Evolutionary conservation across 1,140 invertebrate species (phyloP), one percentile per base, ranked within the genome.

Genomic region (Pachyrhynchus sulphureomaculatus): DNA sequence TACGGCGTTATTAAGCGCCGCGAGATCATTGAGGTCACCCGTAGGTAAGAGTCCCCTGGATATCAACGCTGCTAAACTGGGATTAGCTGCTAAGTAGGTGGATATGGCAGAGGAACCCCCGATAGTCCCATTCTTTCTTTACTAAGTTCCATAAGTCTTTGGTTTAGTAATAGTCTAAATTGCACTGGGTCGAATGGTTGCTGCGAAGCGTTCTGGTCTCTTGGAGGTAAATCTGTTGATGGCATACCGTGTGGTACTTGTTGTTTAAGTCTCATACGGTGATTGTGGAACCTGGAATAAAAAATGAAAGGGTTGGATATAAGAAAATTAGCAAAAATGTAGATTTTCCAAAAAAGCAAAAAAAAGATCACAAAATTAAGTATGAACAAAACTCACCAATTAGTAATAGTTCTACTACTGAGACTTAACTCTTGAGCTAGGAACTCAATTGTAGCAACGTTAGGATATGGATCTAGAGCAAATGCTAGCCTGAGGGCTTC

Each of bases 181-280:
- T 94, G 91, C 41, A 93, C 88, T 8, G 92, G 92, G 75, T 96
- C 93, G 73, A 96, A 95, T 2, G 87, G 87, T 23, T 82, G 80
- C 61, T 79, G 76, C 51, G 65, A 69, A 10, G 82, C 76, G 37
- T 80, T 79, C 64, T 88, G 87, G 54, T 89, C 86, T 33, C 88
- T 80, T 24, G 87, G 82, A 0, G 88, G 87, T 12, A 89, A 83
- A 52, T 84, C 83, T n/a, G n/a, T n/a, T 21, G 86, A 83, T 4
- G 83, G 82, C 18, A 86, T 82, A 0, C 86, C 87, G 59, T 91
- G 88, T 0, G 90, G 89, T 34, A 88, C 88, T 49, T 86, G 85
- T 73, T 96, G 93, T 78, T 99, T 99, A 71, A 98, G 83, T 49
- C 97, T 85, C 93, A 99, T 99, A 54, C 96, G 86, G 79, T 99